Evolutionary conservation across 2,888 invertebrate genomes (phyloP).

Genomic region (Hirtodrosophila cameraria): DNA sequence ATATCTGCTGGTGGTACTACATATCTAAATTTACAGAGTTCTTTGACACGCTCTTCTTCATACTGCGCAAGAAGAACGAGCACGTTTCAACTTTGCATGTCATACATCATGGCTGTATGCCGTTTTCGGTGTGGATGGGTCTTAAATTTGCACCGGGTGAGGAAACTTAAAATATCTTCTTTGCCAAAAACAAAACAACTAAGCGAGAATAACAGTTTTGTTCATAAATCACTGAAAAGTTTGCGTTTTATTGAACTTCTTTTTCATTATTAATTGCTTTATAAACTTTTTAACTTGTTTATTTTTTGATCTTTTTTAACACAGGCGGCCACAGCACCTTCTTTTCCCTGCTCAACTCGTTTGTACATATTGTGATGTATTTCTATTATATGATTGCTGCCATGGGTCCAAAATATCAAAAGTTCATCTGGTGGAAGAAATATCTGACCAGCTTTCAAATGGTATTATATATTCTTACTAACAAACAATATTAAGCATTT

Average conservation of each 20-base stretch:
- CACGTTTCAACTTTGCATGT: conserved; percentile 97
- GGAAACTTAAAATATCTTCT: conserved; percentile 45
- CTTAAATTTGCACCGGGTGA: conserved; percentile 97
- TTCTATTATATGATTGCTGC: conserved; percentile 98
- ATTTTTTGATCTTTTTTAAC: no score
- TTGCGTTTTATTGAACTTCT: no score
- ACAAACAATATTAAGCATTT: no score
- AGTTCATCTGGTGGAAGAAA: conserved; percentile 99
- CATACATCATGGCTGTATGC: conserved; percentile 98
- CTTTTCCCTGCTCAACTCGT: conserved; percentile 96
- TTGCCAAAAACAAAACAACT: no score
- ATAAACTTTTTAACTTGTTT: neutral
- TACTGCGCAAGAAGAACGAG: conserved; percentile 96
- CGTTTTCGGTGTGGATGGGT: conserved; percentile 97
- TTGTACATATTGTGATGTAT: conserved; percentile 98
- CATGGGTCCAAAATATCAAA: conserved; percentile 96
- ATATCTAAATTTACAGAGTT: conserved; percentile 98
- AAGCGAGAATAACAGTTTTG: no score
- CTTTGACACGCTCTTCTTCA: conserved; percentile 98
- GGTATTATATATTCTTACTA: conserved; percentile 85
- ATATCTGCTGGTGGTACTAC: conserved; percentile 98
- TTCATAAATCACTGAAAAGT: no score
- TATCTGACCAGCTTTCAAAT: conserved; percentile 97
- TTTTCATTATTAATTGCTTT: no score
- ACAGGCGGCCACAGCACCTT: conserved; percentile 98